Base-by-base conservation (phyloP, 1,140 invertebrate genomes). In the Drosophila leontia region DNA sequence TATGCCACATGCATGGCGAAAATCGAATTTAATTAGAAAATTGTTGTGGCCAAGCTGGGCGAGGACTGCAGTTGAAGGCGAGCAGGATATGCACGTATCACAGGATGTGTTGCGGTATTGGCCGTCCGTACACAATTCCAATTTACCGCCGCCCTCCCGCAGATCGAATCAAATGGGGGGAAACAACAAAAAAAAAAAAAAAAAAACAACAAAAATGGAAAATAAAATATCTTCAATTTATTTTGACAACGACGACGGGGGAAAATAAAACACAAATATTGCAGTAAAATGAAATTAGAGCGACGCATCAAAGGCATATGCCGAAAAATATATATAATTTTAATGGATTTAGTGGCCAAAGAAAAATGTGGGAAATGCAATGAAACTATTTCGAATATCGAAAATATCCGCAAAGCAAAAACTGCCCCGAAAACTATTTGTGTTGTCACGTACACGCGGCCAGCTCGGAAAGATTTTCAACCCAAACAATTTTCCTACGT, bases 11-110 rank as follows among this genome's bases (percentile, higher is more conserved):
- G 85, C 82, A 90, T 90, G 86, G 86, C 86, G 82, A 90, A 85
- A 90, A 91, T 90, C 86, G 85, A 90, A 90, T 90, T 90, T 90
- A 90, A 90, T 90, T 90, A 90, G 85, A 90, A 90, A 90, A 90
- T 90, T 90, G 82, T 84, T 90, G 86, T 78, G 85, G 85, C 75
- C 77, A 75, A 63, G 34, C 53, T 17, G 47, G 41, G 48, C 51
- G 48, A 58, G 61, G 45, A 67, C 47, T 60, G 64, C 70, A 72
- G 34, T 60, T 78, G 75, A 68, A 75, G 64, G 50, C 62, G 65
- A 47, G 39, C 74, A 76, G 75, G 57, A 79, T 79, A 61, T 86
- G 75, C 79, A 86, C 83, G 83, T 86, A 76, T 42, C 71, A 71
- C 67, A 77, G 67, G 51, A 76, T 69, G 58, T 69, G 61, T 56